phyloP scores from a whole-genome alignment of 2,797 vertebrate species.

The Anisognathus igniventris region DNA sequence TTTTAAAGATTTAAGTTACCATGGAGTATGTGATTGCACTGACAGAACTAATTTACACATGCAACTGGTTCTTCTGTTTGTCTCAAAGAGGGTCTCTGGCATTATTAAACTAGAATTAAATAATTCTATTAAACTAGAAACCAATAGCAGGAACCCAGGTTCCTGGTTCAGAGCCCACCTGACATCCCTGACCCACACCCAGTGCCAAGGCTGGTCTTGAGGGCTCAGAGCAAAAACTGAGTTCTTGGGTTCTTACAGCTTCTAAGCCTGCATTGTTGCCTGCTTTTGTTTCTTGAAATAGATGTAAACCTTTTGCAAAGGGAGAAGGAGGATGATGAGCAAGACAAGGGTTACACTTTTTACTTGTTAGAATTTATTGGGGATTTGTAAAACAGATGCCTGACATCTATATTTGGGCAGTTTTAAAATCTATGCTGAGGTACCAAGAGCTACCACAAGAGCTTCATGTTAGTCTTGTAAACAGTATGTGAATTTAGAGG shows the following conservation, averaged over 20 bases:
- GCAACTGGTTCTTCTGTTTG: background rate
- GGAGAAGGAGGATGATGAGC: background rate
- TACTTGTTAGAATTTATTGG: background rate
- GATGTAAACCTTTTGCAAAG: background rate
- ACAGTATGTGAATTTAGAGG: accelerated
- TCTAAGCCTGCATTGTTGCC: background rate
- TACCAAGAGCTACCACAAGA: background rate
- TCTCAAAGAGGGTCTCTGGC: background rate
- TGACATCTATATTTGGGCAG: background rate
- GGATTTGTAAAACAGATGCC: background rate
- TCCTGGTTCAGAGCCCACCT: background rate
- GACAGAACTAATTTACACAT: background rate
- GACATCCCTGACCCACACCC: background rate
- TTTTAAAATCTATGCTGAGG: background rate
- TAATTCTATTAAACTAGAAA: background rate
- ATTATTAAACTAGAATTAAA: background rate
- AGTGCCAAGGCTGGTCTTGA: accelerated
- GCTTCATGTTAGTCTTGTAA: background rate
- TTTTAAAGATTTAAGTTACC: background rate
- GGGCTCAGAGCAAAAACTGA: background rate
- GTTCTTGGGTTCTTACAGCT: background rate
- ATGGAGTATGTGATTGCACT: background rate
- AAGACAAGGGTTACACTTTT: background rate
- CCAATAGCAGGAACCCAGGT: background rate
- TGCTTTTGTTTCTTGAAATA: background rate